Conservation (phyloP, 2,888 invertebrate species). For the Pteria penguin region DNA sequence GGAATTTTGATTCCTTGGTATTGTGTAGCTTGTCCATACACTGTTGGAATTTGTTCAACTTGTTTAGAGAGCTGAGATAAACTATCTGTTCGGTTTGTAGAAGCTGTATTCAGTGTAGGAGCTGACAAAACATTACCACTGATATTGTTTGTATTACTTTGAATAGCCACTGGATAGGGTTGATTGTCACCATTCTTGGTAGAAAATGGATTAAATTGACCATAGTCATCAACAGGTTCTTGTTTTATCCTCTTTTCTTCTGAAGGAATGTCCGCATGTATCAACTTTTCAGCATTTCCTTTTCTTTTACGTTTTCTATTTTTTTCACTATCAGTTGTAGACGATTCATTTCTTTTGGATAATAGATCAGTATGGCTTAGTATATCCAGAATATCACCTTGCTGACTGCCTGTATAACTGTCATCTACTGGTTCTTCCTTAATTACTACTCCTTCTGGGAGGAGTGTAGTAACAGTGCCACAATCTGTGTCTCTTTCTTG, state of each 20-base stretch:
- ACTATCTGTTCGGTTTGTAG: neutral
- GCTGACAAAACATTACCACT: neutral
- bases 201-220: neutral
- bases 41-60: constrained; percentile 9
- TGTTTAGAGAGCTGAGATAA: constrained; percentile 9
- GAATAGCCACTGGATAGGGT: neutral
- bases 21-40: neutral
- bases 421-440: constrained; percentile 16
- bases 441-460: constrained; percentile 9
- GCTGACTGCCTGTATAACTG: neutral
- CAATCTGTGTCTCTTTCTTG: neutral
- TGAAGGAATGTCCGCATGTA: neutral
- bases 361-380: neutral
- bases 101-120: neutral
- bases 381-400: constrained; percentile 34
- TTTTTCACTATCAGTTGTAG: neutral
- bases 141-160: neutral
- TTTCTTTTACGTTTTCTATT: constrained; percentile 2
- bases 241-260: constrained; percentile 17
- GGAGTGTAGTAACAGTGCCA: neutral
- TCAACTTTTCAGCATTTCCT: neutral
- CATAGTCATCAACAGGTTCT: constrained; percentile 36
- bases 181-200: neutral
- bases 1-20: neutral
- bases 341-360: neutral